Base-by-base conservation (phyloP, 2,113 vertebrate species). In the Tachuris rubrigastra region DNA sequence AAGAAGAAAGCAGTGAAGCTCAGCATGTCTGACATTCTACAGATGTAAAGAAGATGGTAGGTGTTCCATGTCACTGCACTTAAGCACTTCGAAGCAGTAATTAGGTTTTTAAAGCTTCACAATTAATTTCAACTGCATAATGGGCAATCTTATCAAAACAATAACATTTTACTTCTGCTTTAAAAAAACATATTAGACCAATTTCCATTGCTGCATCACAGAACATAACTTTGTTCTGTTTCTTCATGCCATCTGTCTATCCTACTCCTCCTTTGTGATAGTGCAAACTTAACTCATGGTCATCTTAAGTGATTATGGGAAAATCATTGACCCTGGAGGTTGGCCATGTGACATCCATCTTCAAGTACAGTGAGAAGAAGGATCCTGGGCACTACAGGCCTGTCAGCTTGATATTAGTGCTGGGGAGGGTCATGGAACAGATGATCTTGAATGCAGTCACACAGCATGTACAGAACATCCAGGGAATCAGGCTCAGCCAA, bases 371-470 rank as follows among this genome's bases (percentile, higher is more conserved):
- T 35, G 47, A 41, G 28, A 3, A 53, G 47, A 35, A 88, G 27
- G 18, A 6, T 1, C 1, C 0, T 8, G 47, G 14, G 7, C 22
- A 27, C 47, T 35, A 12, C 13, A 75, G 28, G 13, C 8, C 11
- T 46, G 24, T 52, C 7, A 25, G 13, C 37, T 8, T 76, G 20
- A 62, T n/a, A 6, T 47, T 47, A 39, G n/a, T 47, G 55, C 41
- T 31, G n/a, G 17, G 11, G 14, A 41, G 25, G 3, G 5, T 35
- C 47, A 6, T 12, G 62, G n/a, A 76, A 21, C n/a, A 60, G 47
- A 17, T 67, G 31, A 3, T 39, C 8, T n/a, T 68, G n/a, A 18
- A 20, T 82, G 39, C 28, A 2, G 0, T 60, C 19, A 39, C 15
- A 28, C 23, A 33, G 10, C 53, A 25, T 4, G 15, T 75, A 47